Evolutionary conservation across 2,888 invertebrate genomes (phyloP).

Genomic region (Nowickia ferox): DNA sequence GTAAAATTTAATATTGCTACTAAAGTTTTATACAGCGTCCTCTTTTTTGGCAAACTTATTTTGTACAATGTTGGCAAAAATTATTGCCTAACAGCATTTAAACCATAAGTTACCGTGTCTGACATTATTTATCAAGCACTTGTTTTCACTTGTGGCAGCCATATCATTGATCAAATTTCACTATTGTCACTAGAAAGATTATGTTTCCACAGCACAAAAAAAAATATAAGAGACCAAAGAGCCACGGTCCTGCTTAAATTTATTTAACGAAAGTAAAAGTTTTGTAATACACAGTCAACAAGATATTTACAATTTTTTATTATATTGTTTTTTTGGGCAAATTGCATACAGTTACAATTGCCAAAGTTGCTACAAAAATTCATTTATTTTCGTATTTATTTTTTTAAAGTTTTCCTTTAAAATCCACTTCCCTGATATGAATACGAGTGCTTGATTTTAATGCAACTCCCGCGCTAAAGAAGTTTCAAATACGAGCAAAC

Average conservation of each 20-base stretch:
- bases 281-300: slow-evolving; percentile 45
- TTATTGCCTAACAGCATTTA: neutral
- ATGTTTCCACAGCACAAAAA: slow-evolving; percentile 24
- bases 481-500: slow-evolving; percentile 54
- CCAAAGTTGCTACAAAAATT: slow-evolving; percentile 52
- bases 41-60: neutral
- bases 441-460: slow-evolving; percentile 12
- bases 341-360: slow-evolving; percentile 55
- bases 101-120: slow-evolving; percentile 14
- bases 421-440: slow-evolving; percentile 30
- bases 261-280: slow-evolving; percentile 64
- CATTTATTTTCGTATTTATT: slow-evolving; percentile 52
- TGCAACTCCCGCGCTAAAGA: slow-evolving; percentile 66
- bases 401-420: slow-evolving; percentile 1
- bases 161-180: slow-evolving; percentile 66
- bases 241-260: slow-evolving; percentile 29
- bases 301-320: neutral
- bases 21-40: neutral
- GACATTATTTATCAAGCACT: slow-evolving; percentile 48
- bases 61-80: slow-evolving; percentile 4
- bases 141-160: slow-evolving; percentile 50
- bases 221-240: neutral
- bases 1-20: too few species aligned
- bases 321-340: slow-evolving; percentile 23
- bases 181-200: slow-evolving; percentile 59